Evolutionary conservation across 53 echinoderm and acorn worm species (phyloP), one percentile per base, ranked within the genome.

Genomic region (Patiria pectinifera): DNA sequence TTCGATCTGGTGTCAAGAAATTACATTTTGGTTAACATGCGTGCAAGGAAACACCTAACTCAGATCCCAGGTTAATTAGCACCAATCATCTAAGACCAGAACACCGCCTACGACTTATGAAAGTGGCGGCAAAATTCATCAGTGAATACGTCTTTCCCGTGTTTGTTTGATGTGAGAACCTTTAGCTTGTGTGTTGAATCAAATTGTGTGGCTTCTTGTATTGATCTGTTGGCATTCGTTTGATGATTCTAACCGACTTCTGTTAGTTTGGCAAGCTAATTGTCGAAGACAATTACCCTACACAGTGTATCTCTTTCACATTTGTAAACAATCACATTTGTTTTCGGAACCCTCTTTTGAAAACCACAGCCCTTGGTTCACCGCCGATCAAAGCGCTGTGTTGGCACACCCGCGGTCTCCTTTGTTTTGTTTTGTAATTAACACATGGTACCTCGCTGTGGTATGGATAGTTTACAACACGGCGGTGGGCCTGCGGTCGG

Each of bases 51-150:
- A 84, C 16, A 21, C 14, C 62, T 62, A 24, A 66, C 48, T 35
- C 10, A 69, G 46, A 6, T 70, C 44, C 63, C 85, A 71, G 85
- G 70, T 71, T 71, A 71, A 85, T 85, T 85, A 70, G 48, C 85
- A 85, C 49, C 48, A 11, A 11, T 84, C 16, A 19, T 35, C 66
- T 62, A 84, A 44, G 35, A 35, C 35, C 35, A 35, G 35, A 63
- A 26, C 84, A 8, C 14, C 43, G 0, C 21, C 84, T 35, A 63
- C 62, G 84, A 84, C 60, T n/a, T 84, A 84, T 43, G 84, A 26
- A 61, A 19, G 62, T 62, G 66, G 23, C 44, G 35, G 22, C 46
- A 80, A 26, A 22, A 49, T 24, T 53, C 13, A 19, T 60, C 24
- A 58, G 49, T 58, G 48, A 4, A 22, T 12, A 23, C 49, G 58